Evolutionary conservation across 1,140 invertebrate species (phyloP), one percentile per base, ranked within the genome.

Genomic region (Andrena cerasifolii): DNA sequence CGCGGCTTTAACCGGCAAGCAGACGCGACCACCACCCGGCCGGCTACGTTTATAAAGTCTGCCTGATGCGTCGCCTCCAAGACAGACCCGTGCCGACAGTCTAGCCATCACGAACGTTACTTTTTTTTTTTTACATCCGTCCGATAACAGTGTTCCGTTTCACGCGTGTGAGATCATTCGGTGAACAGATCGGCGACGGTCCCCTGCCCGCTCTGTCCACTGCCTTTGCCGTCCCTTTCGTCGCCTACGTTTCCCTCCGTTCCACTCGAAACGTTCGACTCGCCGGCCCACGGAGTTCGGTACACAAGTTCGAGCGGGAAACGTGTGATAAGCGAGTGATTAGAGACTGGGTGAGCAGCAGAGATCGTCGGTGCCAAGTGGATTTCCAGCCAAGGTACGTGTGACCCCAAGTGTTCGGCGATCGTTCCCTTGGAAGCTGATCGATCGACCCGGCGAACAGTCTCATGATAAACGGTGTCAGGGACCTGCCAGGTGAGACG

Each of bases 31-130:
- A 87, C 75, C 81, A 82, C 82, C 72, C 61, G 56, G 53, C 86
- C 78, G 31, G 78, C 85, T 83, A 74, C 89, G 91, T 92, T 92
- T 92, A 93, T 92, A 93, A 93, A 93, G 90, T 91, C 90, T 88
- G 90, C 85, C 82, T 85, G 87, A 86, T 84, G 80, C 87, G 86
- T 88, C 84, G 89, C 86, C 85, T 84, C 87, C 84, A 89, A 89
- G 91, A 93, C 92, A 93, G 92, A 93, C 85, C 89, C 87, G 91
- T 91, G 88, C 87, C 91, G 89, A 90, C 91, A 91, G 90, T 86
- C 89, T 79, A 90, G 85, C 88, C 85, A 90, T 89, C 88, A 91
- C 87, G 89, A 91, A 63, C 79, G 74, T 65, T 65, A 26, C 40
- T 54, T 56, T 78, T 80, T 83, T 84, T 84, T 85, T 82, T 16